Conservation (phyloP, 2,888 invertebrate species). For the Habroteleia sp. region DNA sequence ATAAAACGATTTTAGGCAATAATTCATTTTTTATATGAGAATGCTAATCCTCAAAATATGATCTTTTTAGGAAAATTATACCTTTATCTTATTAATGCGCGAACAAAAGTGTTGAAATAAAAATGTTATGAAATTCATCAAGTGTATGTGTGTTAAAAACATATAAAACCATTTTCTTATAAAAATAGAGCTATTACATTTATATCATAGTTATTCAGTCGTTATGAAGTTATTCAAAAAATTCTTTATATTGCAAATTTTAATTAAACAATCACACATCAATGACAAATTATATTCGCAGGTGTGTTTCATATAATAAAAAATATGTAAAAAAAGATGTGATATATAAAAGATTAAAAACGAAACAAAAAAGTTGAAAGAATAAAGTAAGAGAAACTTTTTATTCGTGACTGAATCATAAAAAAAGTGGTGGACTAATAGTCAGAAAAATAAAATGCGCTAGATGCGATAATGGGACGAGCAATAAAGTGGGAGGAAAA, state of each 20-base stretch:
- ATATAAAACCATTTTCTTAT: conserved; percentile 1
- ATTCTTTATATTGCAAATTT: conserved; percentile 14
- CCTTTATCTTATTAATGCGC: conserved; percentile 7
- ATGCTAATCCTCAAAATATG: background rate
- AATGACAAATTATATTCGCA: background rate
- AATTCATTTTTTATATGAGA: background rate
- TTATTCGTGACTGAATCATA: conserved; percentile 3
- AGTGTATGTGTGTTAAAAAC: conserved; percentile 3
- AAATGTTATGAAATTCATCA: conserved; percentile 16
- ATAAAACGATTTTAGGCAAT: background rate
- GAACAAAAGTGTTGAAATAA: background rate
- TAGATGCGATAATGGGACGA: conserved; percentile 34
- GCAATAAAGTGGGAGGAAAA: conserved; percentile 29
- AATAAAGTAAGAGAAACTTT: background rate
- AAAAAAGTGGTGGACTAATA: conserved; percentile 29
- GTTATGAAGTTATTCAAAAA: conserved; percentile 27
- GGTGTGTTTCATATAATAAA: background rate
- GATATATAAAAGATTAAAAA: background rate
- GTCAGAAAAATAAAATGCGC: conserved; percentile 24
- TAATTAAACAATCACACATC: conserved; percentile 24
- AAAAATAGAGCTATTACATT: conserved; percentile 16
- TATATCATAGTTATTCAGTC: background rate
- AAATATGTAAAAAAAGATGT: background rate
- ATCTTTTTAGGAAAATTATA: background rate
- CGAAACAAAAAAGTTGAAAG: background rate